These are phyloP conservation scores for Epizoanthus fatuus DNA, from an alignment of 92 coral and sea anemone genomes.

Conservation along the genomic window DNA sequence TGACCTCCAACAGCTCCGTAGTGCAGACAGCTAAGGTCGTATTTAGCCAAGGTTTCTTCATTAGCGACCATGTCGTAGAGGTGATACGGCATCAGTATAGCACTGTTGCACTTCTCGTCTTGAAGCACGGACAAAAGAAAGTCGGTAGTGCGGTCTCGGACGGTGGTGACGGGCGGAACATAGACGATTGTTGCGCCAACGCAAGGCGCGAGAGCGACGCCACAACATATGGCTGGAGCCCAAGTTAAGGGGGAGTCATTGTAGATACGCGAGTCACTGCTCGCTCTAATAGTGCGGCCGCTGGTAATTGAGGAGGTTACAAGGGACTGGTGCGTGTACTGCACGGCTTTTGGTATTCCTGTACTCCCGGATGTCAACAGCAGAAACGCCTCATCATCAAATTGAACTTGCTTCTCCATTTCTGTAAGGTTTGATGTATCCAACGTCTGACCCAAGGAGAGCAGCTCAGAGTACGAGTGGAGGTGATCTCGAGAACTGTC, in stretches of 20 bases:
- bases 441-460: not conserved
- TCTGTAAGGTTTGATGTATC: not conserved
- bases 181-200: slow-evolving; percentile 47
- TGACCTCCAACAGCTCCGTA: slow-evolving; percentile 43
- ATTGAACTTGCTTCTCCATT: not conserved
- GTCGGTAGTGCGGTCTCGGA: slow-evolving; percentile 34
- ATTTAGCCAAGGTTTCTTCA: not conserved
- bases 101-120: slow-evolving; percentile 55
- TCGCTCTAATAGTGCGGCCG: slow-evolving; percentile 24
- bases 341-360: slow-evolving; percentile 52
- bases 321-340: slow-evolving; percentile 60
- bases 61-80: slow-evolving; percentile 35
- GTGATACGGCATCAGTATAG: slow-evolving; percentile 45
- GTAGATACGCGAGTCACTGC: slow-evolving; percentile 16
- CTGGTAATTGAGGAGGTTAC: slow-evolving; percentile 42
- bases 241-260: slow-evolving; percentile 57
- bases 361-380: slow-evolving; percentile 65
- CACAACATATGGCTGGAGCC: slow-evolving; percentile 28
- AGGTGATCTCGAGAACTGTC: slow-evolving; percentile 18
- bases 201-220: not conserved
- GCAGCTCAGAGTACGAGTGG: slow-evolving; percentile 20
- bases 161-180: slow-evolving; percentile 52
- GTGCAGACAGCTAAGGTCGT: slow-evolving; percentile 27
- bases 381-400: slow-evolving; percentile 17
- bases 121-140: slow-evolving; percentile 36